Percentiles rank a stretch among this genome's conserved stretches.
Evolutionary conservation across 2,888 invertebrate species (phyloP).

Genomic region (Thalpophila matura): DNA sequence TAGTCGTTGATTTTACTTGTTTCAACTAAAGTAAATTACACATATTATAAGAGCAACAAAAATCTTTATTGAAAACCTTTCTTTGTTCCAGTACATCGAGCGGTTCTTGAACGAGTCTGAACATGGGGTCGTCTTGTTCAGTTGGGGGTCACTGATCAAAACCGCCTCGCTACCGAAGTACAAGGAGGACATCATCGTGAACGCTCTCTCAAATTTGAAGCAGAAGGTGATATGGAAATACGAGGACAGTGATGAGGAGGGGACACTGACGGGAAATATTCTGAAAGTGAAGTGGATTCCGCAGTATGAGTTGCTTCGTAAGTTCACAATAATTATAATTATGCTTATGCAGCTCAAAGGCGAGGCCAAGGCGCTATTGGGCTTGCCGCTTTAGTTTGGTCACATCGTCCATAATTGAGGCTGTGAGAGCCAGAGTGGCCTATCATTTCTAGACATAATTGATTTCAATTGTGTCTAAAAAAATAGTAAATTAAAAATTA

Average conservation of each 20-base stretch:
- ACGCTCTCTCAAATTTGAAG: conserved; percentile 92
- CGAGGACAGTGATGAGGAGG: conserved; percentile 89
- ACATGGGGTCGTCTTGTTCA: conserved; percentile 94
- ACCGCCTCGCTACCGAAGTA: conserved; percentile 92
- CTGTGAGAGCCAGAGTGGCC: too few species aligned
- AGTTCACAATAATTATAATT: conserved; percentile 76
- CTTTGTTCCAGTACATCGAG: conserved; percentile 90
- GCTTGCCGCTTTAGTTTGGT: too few species aligned
- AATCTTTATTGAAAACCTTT: neutral
- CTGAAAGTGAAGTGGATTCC: conserved; percentile 93
- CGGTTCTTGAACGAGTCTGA: conserved; percentile 92
- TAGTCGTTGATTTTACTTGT: too few species aligned
- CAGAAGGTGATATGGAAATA: conserved; percentile 95
- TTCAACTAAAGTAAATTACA: too few species aligned
- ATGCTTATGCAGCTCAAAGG: neutral
- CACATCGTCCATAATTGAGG: too few species aligned
- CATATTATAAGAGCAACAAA: too few species aligned
- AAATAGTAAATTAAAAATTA: too few species aligned
- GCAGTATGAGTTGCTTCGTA: conserved; percentile 93
- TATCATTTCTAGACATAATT: too few species aligned
- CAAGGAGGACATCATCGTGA: conserved; percentile 91
- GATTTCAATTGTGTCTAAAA: too few species aligned
- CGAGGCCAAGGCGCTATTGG: too few species aligned
- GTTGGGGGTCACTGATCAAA: conserved; percentile 95
- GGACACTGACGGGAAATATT: conserved; percentile 86